Evolutionary conservation across 2,888 invertebrate genomes (phyloP), one percentile per base, ranked within the genome.

Genomic region (Brachycybe producta): DNA sequence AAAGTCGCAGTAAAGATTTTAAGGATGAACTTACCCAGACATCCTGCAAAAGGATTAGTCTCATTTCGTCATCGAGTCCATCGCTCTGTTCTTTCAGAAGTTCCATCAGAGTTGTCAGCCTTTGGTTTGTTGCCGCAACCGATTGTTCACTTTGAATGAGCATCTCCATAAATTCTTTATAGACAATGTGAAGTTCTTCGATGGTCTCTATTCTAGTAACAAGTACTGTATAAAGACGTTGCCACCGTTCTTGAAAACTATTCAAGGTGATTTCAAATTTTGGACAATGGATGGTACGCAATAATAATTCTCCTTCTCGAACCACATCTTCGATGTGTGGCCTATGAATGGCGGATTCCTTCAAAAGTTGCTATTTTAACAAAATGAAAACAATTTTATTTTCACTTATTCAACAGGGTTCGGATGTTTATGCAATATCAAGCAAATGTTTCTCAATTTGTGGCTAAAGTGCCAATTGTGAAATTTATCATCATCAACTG

Each of bases 11-110:
- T n/a, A n/a, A n/a, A 34, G 3, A 11, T n/a, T 1, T 8, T 30
- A 32, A 19, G 13, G 13, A 35, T 23, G 24, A 5, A 23, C 35
- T 21, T 47, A 47, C 47, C 47, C 47, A 47, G 19, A 47, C 34
- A 13, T 39, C 47, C 39, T 47, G 47, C n/a, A 47, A n/a, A 5
- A 47, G 27, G 2, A 15, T 26, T 5, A 47, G 26, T n/a, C 24
- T 38, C 15, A 27, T 27, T 11, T 47, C 39, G 13, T 47, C 47
- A 19, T 47, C 47, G 24, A 47, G 26, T 13, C 27, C 34, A 11
- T 38, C 38, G n/a, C 46, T 28, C n/a, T 27, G 26, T 19, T 38
- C 46, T 21, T 46, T 32, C 19, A 46, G 27, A 4, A 46, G 21
- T 5, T 11, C 15, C 5, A 34, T 23, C n/a, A 46, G 35, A n/a